A percentile compares a stretch with the other conserved stretches of the same genome.
These are phyloP conservation scores for Paramuricea clavata DNA, from an alignment of 92 coral and sea anemone genomes.

Conservation along the genomic window DNA sequence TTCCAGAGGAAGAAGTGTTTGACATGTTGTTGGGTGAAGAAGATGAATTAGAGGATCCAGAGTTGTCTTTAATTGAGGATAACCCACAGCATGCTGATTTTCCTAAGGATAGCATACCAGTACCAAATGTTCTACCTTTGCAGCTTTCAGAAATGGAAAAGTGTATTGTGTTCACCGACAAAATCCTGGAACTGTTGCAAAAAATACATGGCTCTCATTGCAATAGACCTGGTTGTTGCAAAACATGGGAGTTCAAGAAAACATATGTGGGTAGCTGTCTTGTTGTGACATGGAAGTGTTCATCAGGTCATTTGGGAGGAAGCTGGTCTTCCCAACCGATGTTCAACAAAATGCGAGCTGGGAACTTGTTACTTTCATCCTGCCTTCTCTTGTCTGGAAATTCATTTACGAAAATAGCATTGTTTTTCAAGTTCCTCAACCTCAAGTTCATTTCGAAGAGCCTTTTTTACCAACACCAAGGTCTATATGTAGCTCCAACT, in stretches of 20 bases:
- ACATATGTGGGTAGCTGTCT: slow-evolving; percentile 30
- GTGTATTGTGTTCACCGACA: slow-evolving; percentile 7
- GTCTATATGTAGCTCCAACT: slow-evolving; percentile 52
- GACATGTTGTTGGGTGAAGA: neutral
- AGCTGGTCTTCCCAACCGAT: slow-evolving; percentile 47
- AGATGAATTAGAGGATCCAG: slow-evolving; percentile 2
- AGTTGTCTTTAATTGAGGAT: neutral
- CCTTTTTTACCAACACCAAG: slow-evolving; percentile 41
- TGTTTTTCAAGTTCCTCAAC: slow-evolving; percentile 33
- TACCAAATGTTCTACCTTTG: neutral
- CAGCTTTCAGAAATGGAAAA: neutral
- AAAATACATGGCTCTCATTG: slow-evolving; percentile 7
- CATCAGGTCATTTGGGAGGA: slow-evolving; percentile 37
- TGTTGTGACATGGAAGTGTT: slow-evolving; percentile 43
- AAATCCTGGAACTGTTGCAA: slow-evolving; percentile 2
- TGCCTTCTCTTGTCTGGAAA: slow-evolving; percentile 44
- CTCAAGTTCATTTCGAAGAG: slow-evolving; percentile 21
- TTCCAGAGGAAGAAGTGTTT: slow-evolving; percentile 22
- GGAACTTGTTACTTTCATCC: slow-evolving; percentile 41
- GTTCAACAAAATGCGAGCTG: slow-evolving; percentile 13
- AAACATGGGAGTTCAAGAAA: neutral
- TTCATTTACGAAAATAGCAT: slow-evolving; percentile 43
- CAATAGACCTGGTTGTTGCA: slow-evolving; percentile 14
- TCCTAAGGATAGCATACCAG: too few relatives aligned
- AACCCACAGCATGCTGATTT: neutral